These are phyloP conservation scores for Catamblyrhynchus diadema DNA, from an alignment of 2,797 vertebrate species.

Conservation along the genomic window DNA sequence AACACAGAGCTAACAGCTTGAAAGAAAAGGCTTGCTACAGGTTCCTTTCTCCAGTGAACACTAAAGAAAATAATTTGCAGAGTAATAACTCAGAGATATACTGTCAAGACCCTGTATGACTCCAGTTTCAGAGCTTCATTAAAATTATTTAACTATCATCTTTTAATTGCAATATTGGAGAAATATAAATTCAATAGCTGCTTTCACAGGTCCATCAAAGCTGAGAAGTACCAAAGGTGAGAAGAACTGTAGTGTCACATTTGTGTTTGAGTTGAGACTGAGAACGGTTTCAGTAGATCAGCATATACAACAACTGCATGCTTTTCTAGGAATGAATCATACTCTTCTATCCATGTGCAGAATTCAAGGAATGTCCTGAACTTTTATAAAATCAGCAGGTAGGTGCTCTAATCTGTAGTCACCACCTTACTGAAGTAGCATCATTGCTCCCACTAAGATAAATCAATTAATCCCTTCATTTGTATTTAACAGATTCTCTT, in stretches of 20 bases:
- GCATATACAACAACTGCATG: rapidly evolving
- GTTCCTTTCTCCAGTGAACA: background rate
- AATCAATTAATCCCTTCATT: background rate
- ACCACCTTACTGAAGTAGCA: background rate
- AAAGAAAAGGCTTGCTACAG: background rate
- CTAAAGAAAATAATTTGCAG: background rate
- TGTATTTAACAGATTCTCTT: background rate
- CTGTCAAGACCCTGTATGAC: background rate
- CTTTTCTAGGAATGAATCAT: background rate
- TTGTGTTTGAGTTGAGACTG: background rate
- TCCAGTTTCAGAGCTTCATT: background rate
- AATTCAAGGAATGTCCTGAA: background rate
- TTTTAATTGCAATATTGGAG: background rate
- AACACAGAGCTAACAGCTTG: background rate
- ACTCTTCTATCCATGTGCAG: background rate
- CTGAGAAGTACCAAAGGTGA: background rate
- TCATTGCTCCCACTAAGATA: background rate
- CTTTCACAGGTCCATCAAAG: background rate
- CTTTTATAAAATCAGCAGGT: background rate
- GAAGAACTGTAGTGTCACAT: background rate
- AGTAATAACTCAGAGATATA: background rate
- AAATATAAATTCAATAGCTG: background rate
- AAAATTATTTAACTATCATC: background rate
- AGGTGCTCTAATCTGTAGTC: background rate
- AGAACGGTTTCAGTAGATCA: background rate